Evolutionary conservation across 1,140 invertebrate genomes (phyloP), one percentile per base, ranked within the genome.

Genomic region (Eumeta japonica): DNA sequence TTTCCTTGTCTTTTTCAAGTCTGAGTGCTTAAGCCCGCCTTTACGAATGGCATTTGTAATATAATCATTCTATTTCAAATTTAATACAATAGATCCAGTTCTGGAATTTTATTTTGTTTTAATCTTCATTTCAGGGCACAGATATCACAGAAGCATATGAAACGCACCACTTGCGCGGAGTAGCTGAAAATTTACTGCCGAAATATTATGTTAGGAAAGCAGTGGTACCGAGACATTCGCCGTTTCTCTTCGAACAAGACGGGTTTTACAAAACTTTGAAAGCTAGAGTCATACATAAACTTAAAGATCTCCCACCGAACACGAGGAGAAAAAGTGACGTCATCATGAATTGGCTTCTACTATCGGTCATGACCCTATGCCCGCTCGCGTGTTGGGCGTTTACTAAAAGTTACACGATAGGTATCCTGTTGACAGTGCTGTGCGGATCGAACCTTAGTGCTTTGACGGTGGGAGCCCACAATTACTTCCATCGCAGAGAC

Each of bases 101-200:
- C 20, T 7, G 7, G 7, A n/a, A 7, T 7, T 24, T 24, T 24
- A 24, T 7, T 24, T 7, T 7, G n/a, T n/a, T n/a, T n/a, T n/a
- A n/a, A n/a, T n/a, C n/a, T n/a, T n/a, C n/a, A n/a, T n/a, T n/a
- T 10, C 53, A 79, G 63, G 86, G 85, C 5, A 88, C 83, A 1
- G 88, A 90, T 49, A 86, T 89, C 19, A 89, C 87, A 1, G 87
- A 89, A 57, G 73, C 80, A 13, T 90, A 89, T 52, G 84, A 88
- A 74, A 63, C 58, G 2, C 83, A 83, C 66, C 87, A 86, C 45
- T 58, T 85, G 10, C 74, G 71, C 19, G 67, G 75, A 3, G 57
- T 62, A n/a, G 80, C 85, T 0, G 73, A 79, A 40, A 59, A 54
- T 3, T 38, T 86, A 29, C 57, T 90, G 3, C 61, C 73, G 0